Percentiles rank a stretch among this genome's conserved stretches.
phyloP scores from a whole-genome alignment of 2,113 vertebrate genomes.

The Scomber japonicus region DNA sequence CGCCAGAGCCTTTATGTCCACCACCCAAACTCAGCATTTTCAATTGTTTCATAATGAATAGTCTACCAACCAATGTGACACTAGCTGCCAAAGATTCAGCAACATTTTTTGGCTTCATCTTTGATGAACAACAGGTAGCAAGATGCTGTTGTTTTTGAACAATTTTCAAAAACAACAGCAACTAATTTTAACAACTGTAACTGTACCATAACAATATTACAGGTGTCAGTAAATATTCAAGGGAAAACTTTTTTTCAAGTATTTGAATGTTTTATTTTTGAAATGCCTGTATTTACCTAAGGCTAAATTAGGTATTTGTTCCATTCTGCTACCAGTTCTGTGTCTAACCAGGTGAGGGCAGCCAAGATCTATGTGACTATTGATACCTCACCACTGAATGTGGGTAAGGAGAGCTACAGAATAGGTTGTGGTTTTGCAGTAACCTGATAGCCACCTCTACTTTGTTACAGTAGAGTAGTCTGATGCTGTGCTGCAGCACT shows the following conservation, averaged over 20 bases:
- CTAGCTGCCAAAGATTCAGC: neutral
- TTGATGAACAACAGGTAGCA: neutral
- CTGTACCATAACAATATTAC: neutral
- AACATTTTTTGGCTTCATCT: neutral
- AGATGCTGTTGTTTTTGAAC: no score
- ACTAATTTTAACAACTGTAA: neutral
- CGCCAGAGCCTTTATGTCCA: neutral
- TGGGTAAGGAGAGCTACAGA: neutral
- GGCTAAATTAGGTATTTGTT: neutral
- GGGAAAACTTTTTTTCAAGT: no score
- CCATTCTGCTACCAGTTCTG: neutral
- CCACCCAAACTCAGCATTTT: neutral
- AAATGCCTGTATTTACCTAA: neutral
- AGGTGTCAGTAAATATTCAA: neutral
- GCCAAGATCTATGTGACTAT: slow-evolving; percentile 41
- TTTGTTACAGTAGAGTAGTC: neutral
- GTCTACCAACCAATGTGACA: neutral
- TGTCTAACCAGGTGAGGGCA: slow-evolving; percentile 64
- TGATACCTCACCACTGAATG: neutral
- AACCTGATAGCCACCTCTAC: neutral
- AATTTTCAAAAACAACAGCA: no score
- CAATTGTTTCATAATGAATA: neutral
- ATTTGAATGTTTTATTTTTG: no score
- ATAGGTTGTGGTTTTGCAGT: neutral
- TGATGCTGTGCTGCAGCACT: neutral